These are phyloP conservation scores for Hipparchia semele DNA, from an alignment of 2,888 invertebrate genomes.

Conservation along the genomic window DNA sequence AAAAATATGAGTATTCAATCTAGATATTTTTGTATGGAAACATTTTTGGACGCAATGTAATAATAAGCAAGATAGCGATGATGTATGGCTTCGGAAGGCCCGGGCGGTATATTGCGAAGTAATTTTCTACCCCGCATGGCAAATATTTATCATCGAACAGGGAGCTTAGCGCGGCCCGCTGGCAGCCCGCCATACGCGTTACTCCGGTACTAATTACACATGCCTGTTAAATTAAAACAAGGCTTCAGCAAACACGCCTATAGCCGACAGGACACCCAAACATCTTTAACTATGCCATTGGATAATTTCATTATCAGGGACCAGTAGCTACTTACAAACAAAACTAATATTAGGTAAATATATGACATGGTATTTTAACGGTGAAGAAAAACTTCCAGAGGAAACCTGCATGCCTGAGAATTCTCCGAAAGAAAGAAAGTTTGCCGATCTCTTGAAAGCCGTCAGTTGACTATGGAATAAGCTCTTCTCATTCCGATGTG, in stretches of 20 bases:
- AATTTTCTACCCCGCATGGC: constrained; percentile 31
- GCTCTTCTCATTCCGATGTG: too few species aligned
- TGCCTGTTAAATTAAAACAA: constrained; percentile 47
- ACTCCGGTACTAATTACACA: constrained; percentile 50
- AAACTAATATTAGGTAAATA: too few species aligned
- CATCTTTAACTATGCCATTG: background rate
- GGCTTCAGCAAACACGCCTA: constrained; percentile 11
- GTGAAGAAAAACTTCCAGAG: too few species aligned
- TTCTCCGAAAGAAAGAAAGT: too few species aligned
- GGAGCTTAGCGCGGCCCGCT: constrained; percentile 29
- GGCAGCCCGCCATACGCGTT: constrained; percentile 40
- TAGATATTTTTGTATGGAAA: background rate
- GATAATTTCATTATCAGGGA: too few species aligned
- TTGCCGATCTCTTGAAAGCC: too few species aligned
- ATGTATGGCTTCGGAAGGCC: constrained; percentile 16
- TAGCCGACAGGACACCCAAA: background rate
- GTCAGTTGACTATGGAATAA: too few species aligned
- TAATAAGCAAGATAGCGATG: constrained; percentile 26
- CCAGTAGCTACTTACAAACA: too few species aligned
- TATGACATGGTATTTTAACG: too few species aligned
- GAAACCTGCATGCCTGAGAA: too few species aligned
- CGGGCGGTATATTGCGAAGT: constrained; percentile 27
- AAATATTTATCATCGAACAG: constrained; percentile 35
- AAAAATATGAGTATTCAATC: background rate
- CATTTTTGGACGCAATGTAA: constrained; percentile 9